phyloP scores from a whole-genome alignment of 2,797 vertebrate genomes.

The Myripristis murdjan region DNA sequence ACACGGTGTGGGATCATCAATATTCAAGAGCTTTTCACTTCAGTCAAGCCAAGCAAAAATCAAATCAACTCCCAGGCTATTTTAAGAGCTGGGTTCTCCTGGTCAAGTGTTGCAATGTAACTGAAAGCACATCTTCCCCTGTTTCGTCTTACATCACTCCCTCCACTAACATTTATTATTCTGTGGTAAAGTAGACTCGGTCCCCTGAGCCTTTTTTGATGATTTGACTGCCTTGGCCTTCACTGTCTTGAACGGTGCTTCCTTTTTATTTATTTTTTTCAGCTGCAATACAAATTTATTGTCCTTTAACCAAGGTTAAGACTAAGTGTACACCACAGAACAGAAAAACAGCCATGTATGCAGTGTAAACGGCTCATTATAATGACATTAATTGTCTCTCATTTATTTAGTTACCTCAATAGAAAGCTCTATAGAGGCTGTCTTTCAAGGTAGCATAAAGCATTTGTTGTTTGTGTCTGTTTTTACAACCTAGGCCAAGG shows the following conservation, averaged over 20 bases:
- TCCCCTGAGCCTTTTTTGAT: not conserved
- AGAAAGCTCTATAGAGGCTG: not conserved
- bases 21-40: slow-evolving; percentile 24
- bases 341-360: slow-evolving; percentile 1
- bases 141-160: not conserved
- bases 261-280: too few species aligned
- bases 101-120: not conserved
- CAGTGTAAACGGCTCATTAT: too few species aligned
- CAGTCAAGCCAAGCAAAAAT: slow-evolving; percentile 16
- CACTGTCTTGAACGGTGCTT: not conserved
- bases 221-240: slow-evolving; percentile 27
- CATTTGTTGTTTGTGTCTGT: slow-evolving; percentile 23
- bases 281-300: slow-evolving; percentile 10
- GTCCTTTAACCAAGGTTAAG: slow-evolving; percentile 2
- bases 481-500: slow-evolving; percentile 87
- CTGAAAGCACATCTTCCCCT: slow-evolving; percentile 11
- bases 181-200: slow-evolving; percentile 34
- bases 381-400: not conserved
- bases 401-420: not conserved
- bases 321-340: not conserved
- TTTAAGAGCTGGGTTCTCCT: slow-evolving; percentile 17
- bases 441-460: slow-evolving; percentile 2
- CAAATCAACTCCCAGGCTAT: slow-evolving; percentile 29
- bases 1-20: not conserved
- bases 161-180: not conserved